These are phyloP conservation scores for Melanotaenia trifasciata DNA, from an alignment of 2,797 vertebrate species.

Conservation along the genomic window DNA sequence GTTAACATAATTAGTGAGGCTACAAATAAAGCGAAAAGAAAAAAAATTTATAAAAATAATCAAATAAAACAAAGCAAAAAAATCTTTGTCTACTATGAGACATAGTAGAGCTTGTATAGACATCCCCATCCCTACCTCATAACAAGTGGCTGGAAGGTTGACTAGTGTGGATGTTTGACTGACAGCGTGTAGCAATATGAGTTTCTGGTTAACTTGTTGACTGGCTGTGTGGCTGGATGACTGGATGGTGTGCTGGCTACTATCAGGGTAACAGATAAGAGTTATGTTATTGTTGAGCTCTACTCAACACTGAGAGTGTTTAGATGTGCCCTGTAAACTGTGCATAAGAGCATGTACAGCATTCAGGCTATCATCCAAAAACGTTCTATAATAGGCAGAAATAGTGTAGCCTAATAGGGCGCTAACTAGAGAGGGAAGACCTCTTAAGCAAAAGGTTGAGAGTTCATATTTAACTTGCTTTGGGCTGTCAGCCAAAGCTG, in stretches of 20 bases:
- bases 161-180: constrained; percentile 33
- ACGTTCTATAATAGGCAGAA: constrained; percentile 64
- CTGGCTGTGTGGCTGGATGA: constrained; percentile 24
- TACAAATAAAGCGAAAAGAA: constrained; percentile 12
- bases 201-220: constrained; percentile 31
- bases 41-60: neutral
- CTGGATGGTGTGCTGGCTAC: constrained; percentile 45
- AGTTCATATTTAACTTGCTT: constrained; percentile 73
- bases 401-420: constrained; percentile 33
- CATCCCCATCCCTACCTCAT: constrained; percentile 4
- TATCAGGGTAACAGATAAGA: constrained; percentile 58
- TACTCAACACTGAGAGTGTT: constrained; percentile 64
- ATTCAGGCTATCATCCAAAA: constrained; percentile 49
- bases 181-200: constrained; percentile 36
- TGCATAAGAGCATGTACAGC: constrained; percentile 62
- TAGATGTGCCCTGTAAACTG: constrained; percentile 68
- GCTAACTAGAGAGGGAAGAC: constrained; percentile 49
- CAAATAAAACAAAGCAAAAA: constrained; percentile 10
- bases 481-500: constrained; percentile 69
- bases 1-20: constrained; percentile 42
- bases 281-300: constrained; percentile 64
- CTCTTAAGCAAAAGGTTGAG: constrained; percentile 67
- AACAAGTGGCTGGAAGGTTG: constrained; percentile 19
- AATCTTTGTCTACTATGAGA: constrained; percentile 33
- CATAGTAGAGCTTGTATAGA: constrained; percentile 25